Evolutionary conservation across 2,888 invertebrate genomes (phyloP), one percentile per base, ranked within the genome.

Genomic region (Pollenia amentaria): DNA sequence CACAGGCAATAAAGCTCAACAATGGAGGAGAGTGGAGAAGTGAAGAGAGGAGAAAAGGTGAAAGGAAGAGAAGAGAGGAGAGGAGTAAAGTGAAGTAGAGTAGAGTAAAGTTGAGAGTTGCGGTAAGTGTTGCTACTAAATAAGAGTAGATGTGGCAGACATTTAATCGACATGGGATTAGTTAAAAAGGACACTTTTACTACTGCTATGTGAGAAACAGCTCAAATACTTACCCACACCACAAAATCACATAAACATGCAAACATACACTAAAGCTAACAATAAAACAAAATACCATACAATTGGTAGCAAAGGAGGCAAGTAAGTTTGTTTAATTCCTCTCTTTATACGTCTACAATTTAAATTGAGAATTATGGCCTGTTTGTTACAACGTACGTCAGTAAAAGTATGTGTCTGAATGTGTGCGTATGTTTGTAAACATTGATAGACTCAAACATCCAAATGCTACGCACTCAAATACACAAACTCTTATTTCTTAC

Each of bases 161-260:
- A 87, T 87, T 91, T 92, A 91, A 91, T 90, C 92, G 92, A 91
- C 92, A 90, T 88, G 91, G 91, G 91, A 91, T 92, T 91, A 80
- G 83, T 87, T 85, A 85, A 87, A 87, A 87, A 57, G 87, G 87
- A 84, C 84, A 84, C 80, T 84, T 84, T 87, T 87, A 84, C 87
- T 87, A 70, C 60, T 73, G 72, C 80, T 70, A 76, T 85, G 70
- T 60, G 89, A 90, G 90, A 82, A 67, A 90, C 83, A 90, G 83
- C 86, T 82, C 86, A 86, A 77, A 84, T 81, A 64, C 80, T 84
- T 78, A 82, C 77, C 69, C 70, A 62, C 53, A 67, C 60, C 72
- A 29, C 29, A 29, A 73, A 40, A 69, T 69, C 73, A 69, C 75
- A 78, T 42, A 21, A 42, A 62, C 57, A 44, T 8, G 38, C 67